Base-by-base conservation (phyloP, 2,888 invertebrate genomes). In the Halocaridina rubra region DNA sequence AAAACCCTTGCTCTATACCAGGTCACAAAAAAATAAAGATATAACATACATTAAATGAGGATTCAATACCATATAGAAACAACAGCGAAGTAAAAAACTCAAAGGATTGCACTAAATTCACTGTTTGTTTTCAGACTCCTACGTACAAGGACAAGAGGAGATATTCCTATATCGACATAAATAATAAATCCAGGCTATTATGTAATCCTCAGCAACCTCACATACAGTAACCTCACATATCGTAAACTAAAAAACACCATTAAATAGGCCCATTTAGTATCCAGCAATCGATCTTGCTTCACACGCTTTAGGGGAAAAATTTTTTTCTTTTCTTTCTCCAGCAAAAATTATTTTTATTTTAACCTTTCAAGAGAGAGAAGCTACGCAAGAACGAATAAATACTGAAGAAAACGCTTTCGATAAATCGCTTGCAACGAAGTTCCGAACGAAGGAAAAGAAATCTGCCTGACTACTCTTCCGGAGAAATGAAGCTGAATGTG, bases 231-330 rank as follows among this genome's bases (percentile, higher is more conserved):
- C n/a, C n/a, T n/a, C n/a, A n/a, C n/a, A n/a, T n/a, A n/a, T n/a
- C n/a, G n/a, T n/a, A 67, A 67, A 67, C 22, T 19, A 33, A 72
- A 39, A 19, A 72, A 32, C 64, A 53, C 10, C 32, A 10, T 30
- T n/a, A 24, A 46, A 67, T 27, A 61, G 29, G 53, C 30, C 53
- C 46, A 32, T 39, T 80, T 72, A 59, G 67, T 67, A 33, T 46
- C 67, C 75, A 76, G 81, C 75, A 81, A 72, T 81, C 64, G 22
- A 59, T n/a, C n/a, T n/a, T n/a, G n/a, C n/a, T n/a, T n/a, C n/a
- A n/a, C n/a, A n/a, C n/a, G n/a, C n/a, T 16, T 16, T 46, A 46
- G 16, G 46, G 46, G 16, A 46, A 46, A 46, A 46, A 46, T 10
- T 46, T 16, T 46, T 16, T 46, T 46, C 46, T 13, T 46, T 46